A percentile compares a stretch with the other conserved stretches of the same genome.
Conservation (phyloP, 1,140 invertebrate genomes). For the Thaumatotibia leucotreta region DNA sequence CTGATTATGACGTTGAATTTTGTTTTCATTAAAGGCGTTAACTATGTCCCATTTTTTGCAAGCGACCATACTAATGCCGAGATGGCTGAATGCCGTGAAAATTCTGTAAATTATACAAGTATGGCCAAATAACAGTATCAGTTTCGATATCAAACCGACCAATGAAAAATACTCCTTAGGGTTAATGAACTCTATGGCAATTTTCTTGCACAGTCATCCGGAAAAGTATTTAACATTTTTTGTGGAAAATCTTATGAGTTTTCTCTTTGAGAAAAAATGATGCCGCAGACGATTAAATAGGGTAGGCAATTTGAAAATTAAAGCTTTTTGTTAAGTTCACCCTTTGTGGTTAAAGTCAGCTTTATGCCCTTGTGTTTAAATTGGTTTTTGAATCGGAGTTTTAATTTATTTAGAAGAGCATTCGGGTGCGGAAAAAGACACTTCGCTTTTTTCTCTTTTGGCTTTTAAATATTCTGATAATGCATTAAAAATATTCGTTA, state of each 20-base stretch:
- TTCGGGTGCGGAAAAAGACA: too few species aligned
- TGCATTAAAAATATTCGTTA: too few species aligned
- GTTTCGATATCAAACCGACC: not conserved
- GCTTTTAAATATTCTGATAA: too few species aligned
- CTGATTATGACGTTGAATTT: too few species aligned
- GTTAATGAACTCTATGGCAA: conserved; percentile 9
- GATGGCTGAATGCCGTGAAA: too few species aligned
- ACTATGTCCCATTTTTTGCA: too few species aligned
- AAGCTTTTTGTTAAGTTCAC: not conserved
- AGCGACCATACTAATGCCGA: too few species aligned
- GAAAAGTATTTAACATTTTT: conserved; percentile 4
- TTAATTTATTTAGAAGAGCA: not conserved
- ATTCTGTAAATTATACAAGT: too few species aligned
- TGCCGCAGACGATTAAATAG: not conserved
- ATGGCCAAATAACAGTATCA: too few species aligned
- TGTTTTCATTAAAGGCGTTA: too few species aligned
- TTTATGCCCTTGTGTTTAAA: not conserved
- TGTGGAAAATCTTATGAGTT: conserved; percentile 1
- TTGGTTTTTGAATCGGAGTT: not conserved
- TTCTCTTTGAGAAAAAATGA: conserved; percentile 4
- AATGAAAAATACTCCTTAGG: not conserved
- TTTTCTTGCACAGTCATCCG: not conserved
- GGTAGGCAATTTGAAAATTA: not conserved
- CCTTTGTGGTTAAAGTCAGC: not conserved
- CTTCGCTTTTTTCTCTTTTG: too few species aligned